Evolutionary conservation across 2,888 invertebrate species (phyloP).

Genomic region (Antheraea yamamai): DNA sequence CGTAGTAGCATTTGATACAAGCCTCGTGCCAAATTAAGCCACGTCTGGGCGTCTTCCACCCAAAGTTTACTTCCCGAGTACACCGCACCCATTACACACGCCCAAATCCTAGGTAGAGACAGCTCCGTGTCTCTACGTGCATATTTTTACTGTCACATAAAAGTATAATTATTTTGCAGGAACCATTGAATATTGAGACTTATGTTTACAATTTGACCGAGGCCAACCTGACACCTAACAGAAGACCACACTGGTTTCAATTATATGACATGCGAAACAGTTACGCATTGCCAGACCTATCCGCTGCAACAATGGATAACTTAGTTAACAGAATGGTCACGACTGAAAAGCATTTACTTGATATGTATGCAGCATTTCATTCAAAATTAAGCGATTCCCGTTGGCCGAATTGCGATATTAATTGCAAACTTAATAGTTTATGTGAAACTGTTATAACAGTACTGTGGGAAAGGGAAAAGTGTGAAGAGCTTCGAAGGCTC

Average conservation of each 20-base stretch:
- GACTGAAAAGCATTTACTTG: conserved; percentile 70
- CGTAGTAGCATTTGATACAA: too few species aligned
- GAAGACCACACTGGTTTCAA: conserved; percentile 86
- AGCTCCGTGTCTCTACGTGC: too few species aligned
- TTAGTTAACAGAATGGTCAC: conserved; percentile 83
- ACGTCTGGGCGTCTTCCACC: too few species aligned
- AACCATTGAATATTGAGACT: conserved; percentile 85
- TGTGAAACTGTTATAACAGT: conserved; percentile 82
- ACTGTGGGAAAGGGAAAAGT: conserved; percentile 69
- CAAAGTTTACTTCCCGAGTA: too few species aligned
- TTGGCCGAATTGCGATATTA: conserved; percentile 67
- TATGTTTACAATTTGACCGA: conserved; percentile 89
- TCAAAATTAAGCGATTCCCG: conserved; percentile 76
- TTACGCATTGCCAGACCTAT: conserved; percentile 84
- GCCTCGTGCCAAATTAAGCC: too few species aligned
- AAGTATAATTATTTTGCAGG: conserved; percentile 63
- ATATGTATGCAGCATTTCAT: conserved; percentile 79
- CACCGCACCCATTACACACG: too few species aligned
- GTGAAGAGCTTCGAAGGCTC: conserved; percentile 53
- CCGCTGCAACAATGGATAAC: conserved; percentile 83
- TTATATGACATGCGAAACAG: conserved; percentile 88
- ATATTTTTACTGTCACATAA: not conserved
- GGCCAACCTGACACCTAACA: conserved; percentile 83
- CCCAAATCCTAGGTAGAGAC: too few species aligned
- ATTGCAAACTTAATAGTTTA: conserved; percentile 76